These are phyloP conservation scores for Eubucco bourcierii DNA, from an alignment of 2,113 vertebrate genomes.

Conservation along the genomic window DNA sequence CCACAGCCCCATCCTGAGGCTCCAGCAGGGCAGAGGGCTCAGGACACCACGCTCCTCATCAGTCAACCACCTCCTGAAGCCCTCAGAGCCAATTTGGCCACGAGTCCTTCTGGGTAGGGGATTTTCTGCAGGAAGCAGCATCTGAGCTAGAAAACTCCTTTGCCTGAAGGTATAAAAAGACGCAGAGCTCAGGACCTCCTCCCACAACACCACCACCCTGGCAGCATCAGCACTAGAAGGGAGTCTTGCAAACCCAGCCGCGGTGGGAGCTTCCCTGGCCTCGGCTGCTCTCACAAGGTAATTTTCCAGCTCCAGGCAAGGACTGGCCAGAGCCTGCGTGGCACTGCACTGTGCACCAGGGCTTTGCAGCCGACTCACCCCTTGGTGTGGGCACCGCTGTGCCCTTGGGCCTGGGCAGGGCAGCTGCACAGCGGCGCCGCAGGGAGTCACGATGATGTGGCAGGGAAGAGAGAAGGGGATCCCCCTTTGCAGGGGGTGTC, in stretches of 20 bases:
- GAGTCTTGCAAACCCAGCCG: background rate
- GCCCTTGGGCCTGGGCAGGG: background rate
- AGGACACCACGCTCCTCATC: background rate
- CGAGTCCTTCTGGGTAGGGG: accelerated
- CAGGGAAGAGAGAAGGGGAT: background rate
- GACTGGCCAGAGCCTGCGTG: background rate
- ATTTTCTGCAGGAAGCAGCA: background rate
- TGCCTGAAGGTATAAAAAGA: background rate
- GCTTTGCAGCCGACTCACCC: background rate
- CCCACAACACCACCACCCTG: background rate
- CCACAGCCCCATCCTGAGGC: accelerated
- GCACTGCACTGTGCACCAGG: accelerated
- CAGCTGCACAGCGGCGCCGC: background rate
- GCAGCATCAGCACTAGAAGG: background rate
- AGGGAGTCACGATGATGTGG: accelerated
- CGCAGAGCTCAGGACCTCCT: accelerated
- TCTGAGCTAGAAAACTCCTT: background rate
- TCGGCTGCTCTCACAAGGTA: background rate
- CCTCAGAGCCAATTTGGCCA: background rate
- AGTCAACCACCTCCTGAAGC: background rate
- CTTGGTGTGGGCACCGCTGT: accelerated
- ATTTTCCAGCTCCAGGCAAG: background rate
- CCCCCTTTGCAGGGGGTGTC: background rate
- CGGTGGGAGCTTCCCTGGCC: background rate
- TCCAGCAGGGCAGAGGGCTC: background rate